Base-by-base conservation (phyloP, 1,140 invertebrate genomes). In the Phthorimaea operculella region DNA sequence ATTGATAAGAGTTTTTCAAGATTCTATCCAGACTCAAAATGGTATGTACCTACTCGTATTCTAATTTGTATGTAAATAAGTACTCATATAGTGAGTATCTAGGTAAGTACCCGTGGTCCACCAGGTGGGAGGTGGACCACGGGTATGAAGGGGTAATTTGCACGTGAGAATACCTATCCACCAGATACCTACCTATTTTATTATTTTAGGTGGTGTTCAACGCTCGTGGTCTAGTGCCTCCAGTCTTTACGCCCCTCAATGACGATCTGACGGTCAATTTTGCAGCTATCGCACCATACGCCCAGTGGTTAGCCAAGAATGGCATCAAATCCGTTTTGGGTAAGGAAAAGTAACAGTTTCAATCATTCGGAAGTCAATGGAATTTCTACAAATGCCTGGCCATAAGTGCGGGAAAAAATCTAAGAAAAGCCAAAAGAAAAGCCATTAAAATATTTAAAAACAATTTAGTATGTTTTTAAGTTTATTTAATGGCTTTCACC, bases 231-330 rank as follows among this genome's bases (percentile, higher is more conserved):
- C 63, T 91, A 6, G 87, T 92, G 66, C 88, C 88, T 4, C 91
- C 91, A 0, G 90, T 92, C 1, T 91, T 92, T 47, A 90, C 91
- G 0, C 89, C 90, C 1, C 88, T 92, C 33, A 88, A 88, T 39
- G 75, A 87, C 54, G 88, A 92, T 64, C 78, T 76, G 76, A 89
- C 86, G 48, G 64, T 87, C 33, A 90, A 92, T 71, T 81, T 88
- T 33, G 70, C 76, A 1, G 66, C 87, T 7, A 90, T 93, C 57
- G 85, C 88, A 11, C 56, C 76, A 12, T 93, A 93, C 70, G 90
- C 90, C 0, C 76, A 89, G 60, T 89, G 86, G 72, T 78, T 93
- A 10, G 72, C 77, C 3, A 74, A 87, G 33, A 83, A 86, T 51
- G 88, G 88, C 42, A 83, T 93, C 17, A 88, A 87, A 62, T 89